Percentiles rank a stretch among this genome's conserved stretches.
Conservation (phyloP, 2,113 vertebrate species). For the Poeciliopsis occidentalis region DNA sequence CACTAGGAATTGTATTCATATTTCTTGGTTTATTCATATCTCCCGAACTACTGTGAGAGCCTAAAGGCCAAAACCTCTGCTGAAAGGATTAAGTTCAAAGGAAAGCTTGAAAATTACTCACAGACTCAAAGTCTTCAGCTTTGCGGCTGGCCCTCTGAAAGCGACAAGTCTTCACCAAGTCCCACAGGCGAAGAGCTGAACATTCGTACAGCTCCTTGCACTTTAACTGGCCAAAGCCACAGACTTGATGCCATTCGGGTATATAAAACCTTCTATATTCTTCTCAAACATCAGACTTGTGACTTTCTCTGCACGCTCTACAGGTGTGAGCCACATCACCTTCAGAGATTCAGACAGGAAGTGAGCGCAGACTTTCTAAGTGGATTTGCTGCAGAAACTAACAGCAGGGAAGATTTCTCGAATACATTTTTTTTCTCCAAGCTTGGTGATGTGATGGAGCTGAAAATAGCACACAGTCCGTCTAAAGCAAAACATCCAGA, state of each 20-base stretch:
- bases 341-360: slow-evolving; percentile 72
- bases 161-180: slow-evolving; percentile 76
- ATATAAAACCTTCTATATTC: slow-evolving; percentile 42
- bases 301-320: slow-evolving; percentile 18
- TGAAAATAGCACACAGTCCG: slow-evolving; percentile 11
- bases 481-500: slow-evolving; percentile 67
- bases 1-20: slow-evolving; percentile 70
- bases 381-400: slow-evolving; percentile 75
- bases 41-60: slow-evolving; percentile 61
- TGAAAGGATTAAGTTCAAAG: slow-evolving; percentile 82
- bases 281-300: slow-evolving; percentile 7
- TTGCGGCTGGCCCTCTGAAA: slow-evolving; percentile 68
- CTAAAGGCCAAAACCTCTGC: slow-evolving; percentile 66
- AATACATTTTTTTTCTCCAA: slow-evolving; percentile 55
- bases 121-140: slow-evolving; percentile 80
- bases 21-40: slow-evolving; percentile 75
- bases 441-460: slow-evolving; percentile 61
- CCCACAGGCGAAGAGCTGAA: slow-evolving; percentile 66
- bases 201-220: slow-evolving; percentile 50
- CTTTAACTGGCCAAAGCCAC: slow-evolving; percentile 19
- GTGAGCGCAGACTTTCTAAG: slow-evolving; percentile 48
- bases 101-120: slow-evolving; percentile 78
- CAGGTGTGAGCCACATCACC: slow-evolving; percentile 64
- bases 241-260: slow-evolving; percentile 40
- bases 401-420: slow-evolving; percentile 62